Base-by-base conservation (phyloP, 2,888 invertebrate genomes). In the Lamellibrachia satsuma region DNA sequence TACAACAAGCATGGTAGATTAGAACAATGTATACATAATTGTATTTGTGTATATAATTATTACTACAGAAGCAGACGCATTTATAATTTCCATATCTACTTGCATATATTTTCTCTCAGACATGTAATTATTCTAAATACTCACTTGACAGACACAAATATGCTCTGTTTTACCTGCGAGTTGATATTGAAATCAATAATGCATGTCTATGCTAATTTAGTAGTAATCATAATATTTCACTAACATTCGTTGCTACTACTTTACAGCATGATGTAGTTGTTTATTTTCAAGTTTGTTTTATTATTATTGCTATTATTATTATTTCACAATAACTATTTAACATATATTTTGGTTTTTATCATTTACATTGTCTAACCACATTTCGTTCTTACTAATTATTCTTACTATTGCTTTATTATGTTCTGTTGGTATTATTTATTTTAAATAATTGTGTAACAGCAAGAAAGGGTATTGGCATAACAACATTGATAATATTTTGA, bases 1-100 rank as follows among this genome's bases (percentile, higher is more conserved):
- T 75, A 75, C 75, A 75, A 3, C 75, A 75, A 75, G 75, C 75
- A 75, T 75, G 75, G 22, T 75, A 75, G 75, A 4, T 22, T 22
- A 75, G 15, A 52, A 91, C 91, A 91, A 91, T 91, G n/a, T 52
- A 52, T 52, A 39, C 39, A 0, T 39, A 39, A 39, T 39, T 52
- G 6, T 52, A 11, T 91, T 15, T 91, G 7, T 27, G 9, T 27
- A n/a, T 15, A 52, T 9, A 7, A 15, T 3, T 91, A 11, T 91
- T 27, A 52, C 52, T 91, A 91, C 4, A 52, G 0, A 91, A 52
- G 51, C 52, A 15, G 22, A 27, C 39, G 39, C 27, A 91, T 91
- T 91, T 91, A 39, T 52, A 91, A 11, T 91, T 52, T 91, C 52
- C 91, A 91, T 52, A 27, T 91, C 52, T 22, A 91, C 52, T 91